Conservation (phyloP, 2,797 vertebrate species). For the Sebastes jordani region DNA sequence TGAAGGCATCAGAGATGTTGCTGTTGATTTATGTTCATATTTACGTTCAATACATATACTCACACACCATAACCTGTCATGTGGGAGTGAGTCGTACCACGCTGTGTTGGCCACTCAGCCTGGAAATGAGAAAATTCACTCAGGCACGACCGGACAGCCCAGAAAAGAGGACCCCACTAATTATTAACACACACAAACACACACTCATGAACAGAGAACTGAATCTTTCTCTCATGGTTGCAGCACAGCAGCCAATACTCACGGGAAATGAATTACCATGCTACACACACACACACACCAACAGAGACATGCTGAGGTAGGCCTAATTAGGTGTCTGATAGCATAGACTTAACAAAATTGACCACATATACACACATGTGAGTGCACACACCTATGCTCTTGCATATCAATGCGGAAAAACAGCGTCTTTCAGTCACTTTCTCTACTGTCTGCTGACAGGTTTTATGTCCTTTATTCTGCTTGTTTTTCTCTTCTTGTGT, state of each 20-base stretch:
- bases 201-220: conserved; percentile 6
- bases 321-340: conserved; percentile 70
- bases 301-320: conserved; percentile 69
- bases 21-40: conserved; percentile 28
- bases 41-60: conserved; percentile 2
- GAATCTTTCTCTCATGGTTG: conserved; percentile 33
- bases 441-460: conserved; percentile 7
- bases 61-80: conserved; percentile 22
- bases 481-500: neutral
- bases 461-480: neutral
- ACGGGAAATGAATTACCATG: conserved; percentile 71
- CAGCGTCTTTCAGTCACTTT: conserved; percentile 21
- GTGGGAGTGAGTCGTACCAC: conserved; percentile 24
- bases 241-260: conserved; percentile 47
- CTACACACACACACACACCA: conserved; percentile 31
- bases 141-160: conserved; percentile 59
- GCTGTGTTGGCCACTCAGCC: conserved; percentile 53
- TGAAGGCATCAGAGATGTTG: neutral
- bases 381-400: conserved; percentile 16
- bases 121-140: conserved; percentile 76
- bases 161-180: conserved; percentile 51
- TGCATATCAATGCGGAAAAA: conserved; percentile 50
- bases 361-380: conserved; percentile 31
- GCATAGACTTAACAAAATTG: conserved; percentile 47
- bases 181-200: conserved; percentile 53